A percentile compares a stretch with the other conserved stretches of the same genome.
phyloP scores from a whole-genome alignment of 2,888 invertebrate genomes.

The Drepana falcataria region DNA sequence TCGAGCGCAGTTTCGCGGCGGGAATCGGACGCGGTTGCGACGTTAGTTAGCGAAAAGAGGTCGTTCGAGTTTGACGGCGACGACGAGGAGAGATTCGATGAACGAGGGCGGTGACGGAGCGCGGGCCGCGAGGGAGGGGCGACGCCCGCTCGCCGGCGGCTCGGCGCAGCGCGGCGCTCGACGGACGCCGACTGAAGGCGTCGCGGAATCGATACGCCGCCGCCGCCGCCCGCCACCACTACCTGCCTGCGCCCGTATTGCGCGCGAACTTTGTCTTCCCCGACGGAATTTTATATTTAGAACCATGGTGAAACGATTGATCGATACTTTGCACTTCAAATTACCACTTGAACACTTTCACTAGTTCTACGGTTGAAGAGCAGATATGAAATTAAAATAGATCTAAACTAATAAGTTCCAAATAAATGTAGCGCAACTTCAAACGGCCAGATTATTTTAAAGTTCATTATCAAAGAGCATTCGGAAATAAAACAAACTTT shows the following conservation, averaged over 20 bases:
- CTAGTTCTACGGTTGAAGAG: slow-evolving; percentile 24
- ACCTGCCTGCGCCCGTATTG: slow-evolving; percentile 70
- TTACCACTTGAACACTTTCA: slow-evolving; percentile 59
- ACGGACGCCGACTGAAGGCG: slow-evolving; percentile 76
- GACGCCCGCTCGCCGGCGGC: slow-evolving; percentile 68
- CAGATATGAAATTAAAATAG: slow-evolving; percentile 5
- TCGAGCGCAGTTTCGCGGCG: slow-evolving; percentile 70
- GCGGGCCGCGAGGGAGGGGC: slow-evolving; percentile 50
- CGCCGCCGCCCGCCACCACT: slow-evolving; percentile 55
- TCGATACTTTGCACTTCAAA: slow-evolving; percentile 76
- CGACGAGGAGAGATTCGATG: slow-evolving; percentile 56
- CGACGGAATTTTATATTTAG: slow-evolving; percentile 77
- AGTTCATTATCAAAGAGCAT: too few relatives aligned
- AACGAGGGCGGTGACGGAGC: slow-evolving; percentile 35
- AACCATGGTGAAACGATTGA: slow-evolving; percentile 76
- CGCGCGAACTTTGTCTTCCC: slow-evolving; percentile 78
- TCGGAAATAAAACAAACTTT: too few relatives aligned
- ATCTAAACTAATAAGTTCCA: slow-evolving; percentile 4
- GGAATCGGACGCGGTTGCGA: slow-evolving; percentile 67
- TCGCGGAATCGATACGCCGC: slow-evolving; percentile 72
- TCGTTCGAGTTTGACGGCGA: slow-evolving; percentile 76
- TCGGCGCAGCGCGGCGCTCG: slow-evolving; percentile 77
- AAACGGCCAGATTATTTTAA: too few relatives aligned
- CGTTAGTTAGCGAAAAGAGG: slow-evolving; percentile 75
- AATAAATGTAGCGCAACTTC: too few relatives aligned